Base-by-base conservation (phyloP, 2,888 invertebrate species). In the Acanthosepion pharaonis region DNA sequence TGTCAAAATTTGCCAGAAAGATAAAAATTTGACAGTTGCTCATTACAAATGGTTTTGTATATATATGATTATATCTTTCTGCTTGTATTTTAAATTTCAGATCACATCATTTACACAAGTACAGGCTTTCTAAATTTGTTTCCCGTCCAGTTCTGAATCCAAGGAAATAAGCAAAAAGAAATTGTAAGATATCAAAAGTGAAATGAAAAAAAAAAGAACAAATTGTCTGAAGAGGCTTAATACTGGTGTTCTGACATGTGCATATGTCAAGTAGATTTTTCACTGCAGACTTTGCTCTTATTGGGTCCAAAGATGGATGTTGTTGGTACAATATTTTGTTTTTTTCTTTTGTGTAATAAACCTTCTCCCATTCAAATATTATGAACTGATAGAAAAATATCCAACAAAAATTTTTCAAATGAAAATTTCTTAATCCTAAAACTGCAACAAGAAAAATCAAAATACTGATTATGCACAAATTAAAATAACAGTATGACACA, bases 61-160 rank as follows among this genome's bases (percentile, higher is more conserved):
- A 78, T n/a, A n/a, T 33, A n/a, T 78, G n/a, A 9, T 2, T 78
- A n/a, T 78, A n/a, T 78, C 3, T n/a, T n/a, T 78, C 5, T 78
- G 15, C 11, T n/a, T 78, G n/a, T 11, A 78, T 78, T 78, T 78
- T 18, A 33, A 78, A 78, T 78, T 78, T 78, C 78, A 78, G n/a
- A 78, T n/a, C n/a, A 78, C 78, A 78, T 78, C n/a, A n/a, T 78
- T n/a, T 78, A 4, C 78, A 78, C n/a, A 33, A 78, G 15, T 78
- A 78, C 78, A 78, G 33, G 78, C n/a, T 78, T 78, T 78, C 78
- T 78, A 78, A 78, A 78, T 78, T 78, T 78, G 78, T n/a, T 78
- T 78, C n/a, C 11, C 18, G 11, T 15, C n/a, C 15, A 78, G n/a
- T 78, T 11, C n/a, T 15, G n/a, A 78, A 78, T 78, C n/a, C n/a